These are phyloP conservation scores for Marmota flaviventris DNA, from an alignment of 2,113 vertebrate species.

Conservation along the genomic window DNA sequence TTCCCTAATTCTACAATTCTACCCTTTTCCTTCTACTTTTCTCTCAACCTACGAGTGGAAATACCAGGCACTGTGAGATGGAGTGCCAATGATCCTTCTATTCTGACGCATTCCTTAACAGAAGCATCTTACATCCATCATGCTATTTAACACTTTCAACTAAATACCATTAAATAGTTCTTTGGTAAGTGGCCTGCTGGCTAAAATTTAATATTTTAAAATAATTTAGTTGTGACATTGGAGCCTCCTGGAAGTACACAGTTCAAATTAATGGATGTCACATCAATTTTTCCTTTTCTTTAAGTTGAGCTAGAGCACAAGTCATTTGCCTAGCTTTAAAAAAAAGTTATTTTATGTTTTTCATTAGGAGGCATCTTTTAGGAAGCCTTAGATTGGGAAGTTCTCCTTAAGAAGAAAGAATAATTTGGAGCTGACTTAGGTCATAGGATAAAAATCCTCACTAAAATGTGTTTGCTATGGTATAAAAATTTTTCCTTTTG, in stretches of 20 bases:
- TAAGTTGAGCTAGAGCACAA: neutral
- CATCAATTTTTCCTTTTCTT: neutral
- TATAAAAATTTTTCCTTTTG: neutral
- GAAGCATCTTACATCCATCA: neutral
- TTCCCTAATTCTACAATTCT: neutral
- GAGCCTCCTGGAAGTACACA: neutral
- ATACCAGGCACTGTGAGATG: neutral
- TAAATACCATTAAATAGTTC: slow-evolving; percentile 5
- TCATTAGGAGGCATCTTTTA: neutral
- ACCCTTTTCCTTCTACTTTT: neutral
- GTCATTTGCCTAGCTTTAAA: neutral
- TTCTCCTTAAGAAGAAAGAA: slow-evolving; percentile 7
- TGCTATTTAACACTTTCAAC: neutral
- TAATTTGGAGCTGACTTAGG: neutral
- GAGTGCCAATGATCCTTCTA: neutral
- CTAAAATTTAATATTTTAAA: slow-evolving; percentile 35
- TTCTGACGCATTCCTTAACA: neutral
- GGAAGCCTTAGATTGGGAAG: neutral
- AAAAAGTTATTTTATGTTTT: neutral
- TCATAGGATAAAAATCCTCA: slow-evolving; percentile 1
- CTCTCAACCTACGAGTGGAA: fast-evolving
- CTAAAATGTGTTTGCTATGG: neutral
- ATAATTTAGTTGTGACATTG: slow-evolving; percentile 20
- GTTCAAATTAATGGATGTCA: neutral
- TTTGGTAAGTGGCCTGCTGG: slow-evolving; percentile 8